Percentiles rank a stretch among this genome's conserved stretches.
Evolutionary conservation across 92 coral and sea anemone species (phyloP).

Genomic region (Porites lobata): DNA sequence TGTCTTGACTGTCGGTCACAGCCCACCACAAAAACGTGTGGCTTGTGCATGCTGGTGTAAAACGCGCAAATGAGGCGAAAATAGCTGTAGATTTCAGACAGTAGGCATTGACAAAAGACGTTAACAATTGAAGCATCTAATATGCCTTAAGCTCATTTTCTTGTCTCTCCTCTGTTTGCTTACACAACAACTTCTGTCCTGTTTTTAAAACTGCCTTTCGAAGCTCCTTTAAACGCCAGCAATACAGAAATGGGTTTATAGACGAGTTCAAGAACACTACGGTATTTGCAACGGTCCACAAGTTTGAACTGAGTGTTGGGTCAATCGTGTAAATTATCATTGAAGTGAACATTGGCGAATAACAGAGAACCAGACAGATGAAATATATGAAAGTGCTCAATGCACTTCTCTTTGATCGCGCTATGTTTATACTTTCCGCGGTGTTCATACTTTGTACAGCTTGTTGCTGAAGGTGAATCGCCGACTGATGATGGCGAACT

Average conservation of each 20-base stretch:
- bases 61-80: too few species aligned
- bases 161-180: not conserved
- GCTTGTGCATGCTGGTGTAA: too few species aligned
- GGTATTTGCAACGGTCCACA: conserved; percentile 4
- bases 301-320: not conserved
- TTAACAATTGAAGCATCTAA: too few species aligned
- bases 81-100: too few species aligned
- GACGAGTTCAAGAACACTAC: conserved; percentile 29
- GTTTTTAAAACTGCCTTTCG: not conserved
- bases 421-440: not conserved
- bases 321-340: not conserved
- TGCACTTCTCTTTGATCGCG: conserved; percentile 1
- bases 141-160: not conserved
- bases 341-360: not conserved
- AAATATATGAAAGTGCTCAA: conserved; percentile 9
- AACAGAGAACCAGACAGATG: conserved; percentile 3
- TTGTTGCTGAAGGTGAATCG: conserved; percentile 5
- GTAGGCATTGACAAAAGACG: too few species aligned
- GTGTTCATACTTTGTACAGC: not conserved
- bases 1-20: too few species aligned
- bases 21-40: too few species aligned
- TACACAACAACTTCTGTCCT: not conserved
- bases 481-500: conserved; percentile 4
- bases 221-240: conserved; percentile 13
- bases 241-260: conserved; percentile 13